These are phyloP conservation scores for Pollicipes pollicipes DNA, from an alignment of 1,140 invertebrate genomes.

Conservation along the genomic window DNA sequence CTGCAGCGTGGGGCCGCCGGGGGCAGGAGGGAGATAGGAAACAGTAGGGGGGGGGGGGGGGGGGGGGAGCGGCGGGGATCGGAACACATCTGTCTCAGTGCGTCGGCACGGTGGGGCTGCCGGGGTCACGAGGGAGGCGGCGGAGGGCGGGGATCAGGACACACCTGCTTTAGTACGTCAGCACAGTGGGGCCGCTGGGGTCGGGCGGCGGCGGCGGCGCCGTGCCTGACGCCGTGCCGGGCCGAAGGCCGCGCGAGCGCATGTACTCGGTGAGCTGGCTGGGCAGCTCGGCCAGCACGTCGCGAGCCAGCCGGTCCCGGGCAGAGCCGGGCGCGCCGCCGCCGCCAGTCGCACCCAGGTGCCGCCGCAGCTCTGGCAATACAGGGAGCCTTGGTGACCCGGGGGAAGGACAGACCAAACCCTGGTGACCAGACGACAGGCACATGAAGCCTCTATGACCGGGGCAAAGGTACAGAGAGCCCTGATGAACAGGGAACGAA, in stretches of 20 bases:
- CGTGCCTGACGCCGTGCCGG: background rate
- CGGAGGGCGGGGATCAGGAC: no score
- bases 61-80: no score
- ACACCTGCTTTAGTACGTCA: background rate
- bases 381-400: no score
- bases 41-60: no score
- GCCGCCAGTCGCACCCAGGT: slow-evolving; percentile 16
- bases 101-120: background rate
- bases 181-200: background rate
- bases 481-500: no score
- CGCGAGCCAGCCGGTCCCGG: slow-evolving; percentile 27
- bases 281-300: slow-evolving; percentile 35
- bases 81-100: background rate
- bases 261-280: slow-evolving; percentile 31
- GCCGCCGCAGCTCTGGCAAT: slow-evolving; percentile 18
- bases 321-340: slow-evolving; percentile 18
- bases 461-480: no score
- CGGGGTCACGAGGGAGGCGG: background rate
- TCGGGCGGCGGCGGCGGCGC: background rate
- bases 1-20: no score
- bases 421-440: no score
- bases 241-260: slow-evolving; percentile 13
- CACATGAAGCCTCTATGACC: no score
- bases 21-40: no score
- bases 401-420: no score